Evolutionary conservation across 2,113 vertebrate species (phyloP).

Genomic region (Gavialis gangeticus): DNA sequence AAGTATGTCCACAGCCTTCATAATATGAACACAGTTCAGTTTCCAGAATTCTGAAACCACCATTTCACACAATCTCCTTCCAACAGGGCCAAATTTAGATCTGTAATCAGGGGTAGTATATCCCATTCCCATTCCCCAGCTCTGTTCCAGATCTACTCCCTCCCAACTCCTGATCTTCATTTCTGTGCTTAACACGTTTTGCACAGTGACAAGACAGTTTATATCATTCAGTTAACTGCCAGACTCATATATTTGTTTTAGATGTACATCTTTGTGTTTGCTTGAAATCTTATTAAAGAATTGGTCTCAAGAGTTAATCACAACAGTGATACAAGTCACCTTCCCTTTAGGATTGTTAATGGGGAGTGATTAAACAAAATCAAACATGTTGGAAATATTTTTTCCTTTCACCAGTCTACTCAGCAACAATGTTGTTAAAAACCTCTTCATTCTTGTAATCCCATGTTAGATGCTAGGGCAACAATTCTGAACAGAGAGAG

Average conservation of each 20-base stretch:
- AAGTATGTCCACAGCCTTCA: not conserved
- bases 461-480: rapidly evolving
- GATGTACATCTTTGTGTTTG: not conserved
- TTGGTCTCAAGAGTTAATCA: not conserved
- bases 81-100: not conserved
- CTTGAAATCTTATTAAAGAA: not conserved
- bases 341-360: not conserved
- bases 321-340: not conserved
- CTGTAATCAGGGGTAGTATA: not conserved
- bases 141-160: not conserved
- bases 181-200: not conserved
- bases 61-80: not conserved
- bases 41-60: not conserved
- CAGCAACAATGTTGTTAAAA: not conserved
- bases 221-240: not conserved
- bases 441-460: not conserved
- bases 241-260: not conserved
- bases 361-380: not conserved
- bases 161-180: not conserved
- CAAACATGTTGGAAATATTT: not conserved
- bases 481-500: not conserved
- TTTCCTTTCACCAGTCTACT: not conserved
- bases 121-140: not conserved
- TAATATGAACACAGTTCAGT: not conserved
- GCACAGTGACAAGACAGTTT: not conserved